Base-by-base conservation (phyloP, 1,140 invertebrate species). In the Drosophila persimilis region DNA sequence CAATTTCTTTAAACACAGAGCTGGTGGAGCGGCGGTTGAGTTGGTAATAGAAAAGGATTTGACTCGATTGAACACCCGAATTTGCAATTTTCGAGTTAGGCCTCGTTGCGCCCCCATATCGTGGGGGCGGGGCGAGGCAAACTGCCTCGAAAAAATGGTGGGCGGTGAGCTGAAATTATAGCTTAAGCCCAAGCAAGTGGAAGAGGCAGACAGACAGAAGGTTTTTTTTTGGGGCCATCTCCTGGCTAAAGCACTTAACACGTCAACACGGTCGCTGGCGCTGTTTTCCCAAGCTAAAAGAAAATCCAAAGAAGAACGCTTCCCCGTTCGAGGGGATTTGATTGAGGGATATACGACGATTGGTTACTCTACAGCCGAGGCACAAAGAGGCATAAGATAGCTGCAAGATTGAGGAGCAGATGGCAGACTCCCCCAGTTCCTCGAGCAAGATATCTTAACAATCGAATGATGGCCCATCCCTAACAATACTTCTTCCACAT, bases 51-150 rank as follows among this genome's bases (percentile, higher is more conserved):
- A 83, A 84, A 84, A 84, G 71, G 75, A 83, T 83, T 83, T 77
- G 67, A 84, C 58, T 67, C 67, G 59, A 80, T 84, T 86, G 80
- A 81, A 81, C 80, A 85, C 81, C 83, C 81, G 81, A 86, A 86
- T 86, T 86, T 86, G 83, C 74, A 88, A 88, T 86, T 86, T 86
- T 86, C 83, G 65, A 88, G 83, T 86, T 86, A 86, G 62, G 73
- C 83, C 77, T 80, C 60, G 73, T 77, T 77, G 72, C 64, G 78
- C 59, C 73, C 69, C 62, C 50, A 46, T 58, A 76, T 73, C 72
- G 59, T 51, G 62, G 26, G 31, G 31, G 31, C 31, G 31, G 31
- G 11, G 11, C 35, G 71, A 63, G 65, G 71, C 58, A 67, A 59
- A 29, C 53, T 65, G 48, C 7, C 6, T 1, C 7, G 17, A 35